A percentile compares a stretch with the other conserved stretches of the same genome.
phyloP scores from a whole-genome alignment of 2,797 vertebrate genomes.

The Ctenosaura bakeri region DNA sequence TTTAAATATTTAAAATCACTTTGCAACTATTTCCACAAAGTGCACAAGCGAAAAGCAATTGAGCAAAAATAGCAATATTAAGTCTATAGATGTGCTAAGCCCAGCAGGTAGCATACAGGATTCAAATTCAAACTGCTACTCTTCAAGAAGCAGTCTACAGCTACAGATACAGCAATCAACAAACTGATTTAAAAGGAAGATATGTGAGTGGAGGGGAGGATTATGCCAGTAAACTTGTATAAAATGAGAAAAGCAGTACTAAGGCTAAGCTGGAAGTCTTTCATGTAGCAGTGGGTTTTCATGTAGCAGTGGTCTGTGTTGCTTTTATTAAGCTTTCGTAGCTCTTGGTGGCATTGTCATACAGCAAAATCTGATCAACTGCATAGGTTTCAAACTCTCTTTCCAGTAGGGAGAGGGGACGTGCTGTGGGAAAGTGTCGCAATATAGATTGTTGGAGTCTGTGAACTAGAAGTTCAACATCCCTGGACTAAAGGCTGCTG shows the following conservation, averaged over 20 bases:
- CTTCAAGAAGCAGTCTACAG: constrained; percentile 50
- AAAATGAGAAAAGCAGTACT: neutral
- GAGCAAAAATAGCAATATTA: constrained; percentile 74
- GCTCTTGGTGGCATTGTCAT: neutral
- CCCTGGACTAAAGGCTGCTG: neutral
- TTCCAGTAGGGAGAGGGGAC: neutral
- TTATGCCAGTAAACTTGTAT: neutral
- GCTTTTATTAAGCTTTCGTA: neutral
- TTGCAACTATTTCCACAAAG: constrained; percentile 55
- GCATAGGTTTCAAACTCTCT: neutral
- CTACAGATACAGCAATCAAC: constrained; percentile 52
- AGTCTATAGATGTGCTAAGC: constrained; percentile 58
- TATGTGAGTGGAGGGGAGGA: neutral
- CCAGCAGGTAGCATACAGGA: constrained; percentile 61
- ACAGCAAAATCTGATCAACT: neutral
- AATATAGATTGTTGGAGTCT: neutral
- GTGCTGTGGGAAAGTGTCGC: neutral
- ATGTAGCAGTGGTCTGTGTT: neutral
- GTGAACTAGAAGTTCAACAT: neutral
- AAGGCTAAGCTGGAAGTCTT: neutral
- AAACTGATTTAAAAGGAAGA: constrained; percentile 56
- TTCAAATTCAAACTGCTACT: constrained; percentile 64
- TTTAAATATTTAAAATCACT: constrained; percentile 70
- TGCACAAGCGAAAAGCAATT: constrained; percentile 64
- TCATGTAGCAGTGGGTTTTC: no score